phyloP scores from a whole-genome alignment of 1,140 invertebrate genomes.

The Heliconius congener region DNA sequence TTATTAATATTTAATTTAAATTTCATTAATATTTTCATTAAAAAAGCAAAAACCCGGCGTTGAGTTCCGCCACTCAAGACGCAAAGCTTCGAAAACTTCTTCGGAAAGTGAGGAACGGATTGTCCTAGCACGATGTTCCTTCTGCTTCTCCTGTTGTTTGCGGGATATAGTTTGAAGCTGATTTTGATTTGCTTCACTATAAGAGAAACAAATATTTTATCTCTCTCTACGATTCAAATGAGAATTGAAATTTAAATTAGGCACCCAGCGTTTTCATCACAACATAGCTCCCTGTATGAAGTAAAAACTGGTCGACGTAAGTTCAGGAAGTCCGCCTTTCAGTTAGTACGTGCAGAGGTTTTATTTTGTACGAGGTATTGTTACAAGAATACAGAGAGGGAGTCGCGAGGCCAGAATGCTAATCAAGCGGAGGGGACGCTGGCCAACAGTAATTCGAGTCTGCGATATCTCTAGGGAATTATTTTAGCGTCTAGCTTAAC shows the following conservation, averaged over 20 bases:
- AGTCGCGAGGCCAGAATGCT: conserved; percentile 69
- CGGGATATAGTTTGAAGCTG: too few species aligned
- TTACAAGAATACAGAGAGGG: conserved; percentile 69
- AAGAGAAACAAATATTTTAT: too few species aligned
- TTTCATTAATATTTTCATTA: too few species aligned
- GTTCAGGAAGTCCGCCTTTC: conserved; percentile 67
- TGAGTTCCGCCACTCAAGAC: too few species aligned
- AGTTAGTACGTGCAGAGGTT: conserved; percentile 70
- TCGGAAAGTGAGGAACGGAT: too few species aligned
- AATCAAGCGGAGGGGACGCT: conserved; percentile 59
- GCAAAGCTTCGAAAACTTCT: too few species aligned
- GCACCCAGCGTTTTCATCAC: conserved; percentile 23
- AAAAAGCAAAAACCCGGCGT: too few species aligned
- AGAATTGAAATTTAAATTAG: conserved; percentile 26
- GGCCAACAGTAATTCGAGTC: conserved; percentile 70
- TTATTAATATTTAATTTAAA: too few species aligned
- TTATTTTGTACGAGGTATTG: conserved; percentile 72
- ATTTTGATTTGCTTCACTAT: too few species aligned
- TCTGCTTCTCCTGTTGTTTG: too few species aligned
- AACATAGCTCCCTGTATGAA: conserved; percentile 16
- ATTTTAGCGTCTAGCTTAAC: conserved; percentile 38
- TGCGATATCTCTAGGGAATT: conserved; percentile 37
- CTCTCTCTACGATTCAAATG: not conserved
- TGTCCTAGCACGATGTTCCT: too few species aligned
- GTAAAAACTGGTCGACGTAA: conserved; percentile 46